Percentiles rank a stretch among this genome's conserved stretches.
Evolutionary conservation across 2,797 vertebrate species (phyloP).

Genomic region (Parambassis ranga): DNA sequence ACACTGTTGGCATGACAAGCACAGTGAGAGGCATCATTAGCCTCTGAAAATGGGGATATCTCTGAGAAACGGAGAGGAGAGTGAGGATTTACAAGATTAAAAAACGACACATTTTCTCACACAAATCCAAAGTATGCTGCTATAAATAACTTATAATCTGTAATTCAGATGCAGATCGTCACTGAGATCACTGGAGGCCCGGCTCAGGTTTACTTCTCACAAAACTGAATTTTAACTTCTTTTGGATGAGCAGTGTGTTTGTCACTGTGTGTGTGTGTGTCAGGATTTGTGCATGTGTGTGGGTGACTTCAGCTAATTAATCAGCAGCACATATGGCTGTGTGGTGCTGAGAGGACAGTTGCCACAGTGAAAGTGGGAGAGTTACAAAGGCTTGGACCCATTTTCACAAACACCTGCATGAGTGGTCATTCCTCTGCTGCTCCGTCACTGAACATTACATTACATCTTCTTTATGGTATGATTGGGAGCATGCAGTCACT

Average conservation of each 20-base stretch:
- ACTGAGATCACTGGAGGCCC: neutral
- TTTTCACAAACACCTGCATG: neutral
- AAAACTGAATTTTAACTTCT: neutral
- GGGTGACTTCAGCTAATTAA: neutral
- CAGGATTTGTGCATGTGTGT: neutral
- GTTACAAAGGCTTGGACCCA: neutral
- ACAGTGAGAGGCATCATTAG: slow-evolving; percentile 38
- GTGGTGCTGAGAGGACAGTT: neutral
- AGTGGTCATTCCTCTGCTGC: no score
- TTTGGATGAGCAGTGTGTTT: neutral
- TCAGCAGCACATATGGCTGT: neutral
- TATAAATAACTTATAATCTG: no score
- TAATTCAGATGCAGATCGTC: no score
- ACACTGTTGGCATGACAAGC: slow-evolving; percentile 25
- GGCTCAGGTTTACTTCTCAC: neutral
- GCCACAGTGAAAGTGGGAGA: neutral
- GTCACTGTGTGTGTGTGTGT: neutral
- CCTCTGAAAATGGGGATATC: neutral
- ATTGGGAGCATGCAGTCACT: neutral
- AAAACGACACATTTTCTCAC: no score
- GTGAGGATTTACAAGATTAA: no score
- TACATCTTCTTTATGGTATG: no score
- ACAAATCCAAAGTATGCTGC: no score
- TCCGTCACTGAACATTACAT: neutral
- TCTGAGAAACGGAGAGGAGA: neutral